Percentiles rank a stretch among this genome's conserved stretches.
These are phyloP conservation scores for Polypedilum vanderplanki DNA, from an alignment of 1,140 invertebrate genomes.

Conservation along the genomic window DNA sequence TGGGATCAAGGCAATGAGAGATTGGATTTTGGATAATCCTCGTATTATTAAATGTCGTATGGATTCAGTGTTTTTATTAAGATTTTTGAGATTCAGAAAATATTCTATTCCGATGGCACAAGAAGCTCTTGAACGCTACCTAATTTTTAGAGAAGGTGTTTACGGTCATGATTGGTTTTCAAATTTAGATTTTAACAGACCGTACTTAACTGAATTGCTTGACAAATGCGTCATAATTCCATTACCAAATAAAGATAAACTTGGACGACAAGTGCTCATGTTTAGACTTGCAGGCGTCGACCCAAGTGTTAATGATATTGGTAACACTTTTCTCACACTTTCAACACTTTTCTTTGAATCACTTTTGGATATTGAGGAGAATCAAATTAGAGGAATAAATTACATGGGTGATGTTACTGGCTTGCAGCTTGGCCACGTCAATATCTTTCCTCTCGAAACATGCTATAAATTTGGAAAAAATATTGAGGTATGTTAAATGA, in stretches of 20 bases:
- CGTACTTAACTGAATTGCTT: not conserved
- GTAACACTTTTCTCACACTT: not conserved
- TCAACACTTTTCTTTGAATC: constrained; percentile 62
- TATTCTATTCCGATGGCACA: constrained; percentile 75
- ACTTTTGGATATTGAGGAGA: constrained; percentile 73
- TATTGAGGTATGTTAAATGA: constrained; percentile 54
- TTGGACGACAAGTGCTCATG: not conserved
- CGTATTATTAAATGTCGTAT: constrained; percentile 61
- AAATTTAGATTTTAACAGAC: not conserved
- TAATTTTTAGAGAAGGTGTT: constrained; percentile 60
- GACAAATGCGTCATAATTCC: not conserved
- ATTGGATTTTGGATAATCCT: constrained; percentile 66
- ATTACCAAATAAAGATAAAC: not conserved
- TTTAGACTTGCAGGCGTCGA: not conserved
- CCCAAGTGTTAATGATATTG: not conserved
- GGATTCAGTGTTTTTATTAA: constrained; percentile 65
- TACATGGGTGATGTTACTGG: constrained; percentile 66
- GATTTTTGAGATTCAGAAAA: constrained; percentile 73
- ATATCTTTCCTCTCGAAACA: constrained; percentile 67
- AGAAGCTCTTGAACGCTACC: constrained; percentile 71
- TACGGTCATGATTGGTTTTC: constrained; percentile 21
- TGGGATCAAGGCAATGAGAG: constrained; percentile 57
- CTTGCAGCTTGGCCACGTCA: constrained; percentile 65
- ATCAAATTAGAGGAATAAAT: constrained; percentile 63
- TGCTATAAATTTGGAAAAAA: constrained; percentile 72